phyloP scores from a whole-genome alignment of 1,140 invertebrate species.

The Drosophila nasuta region DNA sequence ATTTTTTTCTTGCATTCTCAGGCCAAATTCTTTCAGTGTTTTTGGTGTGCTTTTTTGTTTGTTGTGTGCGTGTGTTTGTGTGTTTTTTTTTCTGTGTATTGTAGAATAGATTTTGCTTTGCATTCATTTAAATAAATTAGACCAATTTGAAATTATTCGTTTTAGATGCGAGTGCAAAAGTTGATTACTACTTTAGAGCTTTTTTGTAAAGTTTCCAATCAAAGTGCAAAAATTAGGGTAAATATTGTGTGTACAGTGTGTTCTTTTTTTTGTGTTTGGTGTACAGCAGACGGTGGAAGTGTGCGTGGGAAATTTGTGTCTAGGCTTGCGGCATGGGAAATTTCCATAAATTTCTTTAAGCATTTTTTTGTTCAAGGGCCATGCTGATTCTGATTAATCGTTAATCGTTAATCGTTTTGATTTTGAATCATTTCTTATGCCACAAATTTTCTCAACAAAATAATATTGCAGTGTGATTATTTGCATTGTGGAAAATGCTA shows the following conservation, averaged over 20 bases:
- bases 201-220: constrained; percentile 43
- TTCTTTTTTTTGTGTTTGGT: constrained; percentile 1
- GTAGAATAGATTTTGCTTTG: constrained; percentile 22
- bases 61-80: constrained; percentile 20
- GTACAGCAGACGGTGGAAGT: constrained; percentile 16
- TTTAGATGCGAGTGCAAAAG: constrained; percentile 55
- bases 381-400: constrained; percentile 59
- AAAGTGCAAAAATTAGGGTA: constrained; percentile 57
- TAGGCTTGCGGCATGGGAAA: constrained; percentile 12
- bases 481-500: constrained; percentile 55
- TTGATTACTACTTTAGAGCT: constrained; percentile 54
- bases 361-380: constrained; percentile 14
- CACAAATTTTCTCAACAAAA: constrained; percentile 78
- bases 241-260: constrained; percentile 40
- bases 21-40: constrained; percentile 31
- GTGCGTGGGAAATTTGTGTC: constrained; percentile 32
- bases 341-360: constrained; percentile 6
- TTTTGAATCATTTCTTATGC: constrained; percentile 40
- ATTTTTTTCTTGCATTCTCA: constrained; percentile 41
- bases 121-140: constrained; percentile 47
- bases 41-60: constrained; percentile 27
- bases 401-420: constrained; percentile 5
- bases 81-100: constrained; percentile 37
- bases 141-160: constrained; percentile 58
- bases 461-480: constrained; percentile 83